phyloP scores from a whole-genome alignment of 1,140 invertebrate species.

The Drosophila burlai region DNA sequence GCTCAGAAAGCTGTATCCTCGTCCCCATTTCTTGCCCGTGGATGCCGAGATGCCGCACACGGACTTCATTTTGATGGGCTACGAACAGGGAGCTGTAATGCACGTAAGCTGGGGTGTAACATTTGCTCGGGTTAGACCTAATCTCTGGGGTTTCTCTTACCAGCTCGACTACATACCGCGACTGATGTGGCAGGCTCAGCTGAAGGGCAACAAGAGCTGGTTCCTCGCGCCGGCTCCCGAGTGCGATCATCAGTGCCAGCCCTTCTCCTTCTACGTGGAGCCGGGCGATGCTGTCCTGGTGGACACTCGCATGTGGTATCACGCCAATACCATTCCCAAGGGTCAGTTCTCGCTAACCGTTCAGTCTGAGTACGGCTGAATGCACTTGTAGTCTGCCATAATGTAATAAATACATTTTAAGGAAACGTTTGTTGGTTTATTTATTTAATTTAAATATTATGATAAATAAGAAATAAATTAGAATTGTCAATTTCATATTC shows the following conservation, averaged over 20 bases:
- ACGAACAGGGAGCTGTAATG: conserved; percentile 95
- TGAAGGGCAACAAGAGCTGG: conserved; percentile 95
- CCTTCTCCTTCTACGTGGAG: conserved; percentile 91
- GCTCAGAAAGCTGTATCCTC: conserved; percentile 91
- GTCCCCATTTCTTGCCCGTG: conserved; percentile 94
- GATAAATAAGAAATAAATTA: not conserved
- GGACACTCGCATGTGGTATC: conserved; percentile 97
- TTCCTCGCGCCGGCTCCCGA: conserved; percentile 94
- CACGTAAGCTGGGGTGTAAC: conserved; percentile 89
- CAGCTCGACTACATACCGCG: conserved; percentile 96
- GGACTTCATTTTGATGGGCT: conserved; percentile 97
- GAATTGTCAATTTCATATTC: not conserved
- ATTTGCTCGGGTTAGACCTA: not conserved
- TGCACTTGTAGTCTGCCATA: not conserved
- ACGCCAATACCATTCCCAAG: conserved; percentile 93
- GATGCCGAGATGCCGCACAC: conserved; percentile 95
- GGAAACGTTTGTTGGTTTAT: not conserved
- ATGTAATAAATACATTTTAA: not conserved
- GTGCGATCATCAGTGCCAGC: conserved; percentile 92
- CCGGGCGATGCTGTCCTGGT: conserved; percentile 94
- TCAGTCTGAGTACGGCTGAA: conserved; percentile 95
- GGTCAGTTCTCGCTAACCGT: conserved; percentile 95
- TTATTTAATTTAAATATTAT: not conserved
- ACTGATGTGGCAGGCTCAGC: conserved; percentile 97
- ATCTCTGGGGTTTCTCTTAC: not conserved